These are phyloP conservation scores for Scylla paramamosain DNA, from an alignment of 1,140 invertebrate genomes.

Conservation along the genomic window DNA sequence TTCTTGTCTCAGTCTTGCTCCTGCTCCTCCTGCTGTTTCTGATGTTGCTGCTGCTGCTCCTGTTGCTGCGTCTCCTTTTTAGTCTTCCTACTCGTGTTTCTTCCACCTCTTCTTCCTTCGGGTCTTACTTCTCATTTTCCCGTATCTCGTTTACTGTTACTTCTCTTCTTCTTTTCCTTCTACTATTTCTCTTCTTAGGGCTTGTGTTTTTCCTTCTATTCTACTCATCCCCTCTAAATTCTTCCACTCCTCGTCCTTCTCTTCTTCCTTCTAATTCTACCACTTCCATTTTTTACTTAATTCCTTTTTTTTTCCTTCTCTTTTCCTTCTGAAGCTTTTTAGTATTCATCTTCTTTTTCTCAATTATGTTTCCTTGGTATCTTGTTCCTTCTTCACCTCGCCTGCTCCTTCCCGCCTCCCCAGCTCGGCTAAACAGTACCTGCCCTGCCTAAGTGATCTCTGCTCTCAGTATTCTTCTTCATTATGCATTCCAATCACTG, in stretches of 20 bases:
- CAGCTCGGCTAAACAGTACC: too few species aligned
- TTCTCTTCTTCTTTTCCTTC: too few species aligned
- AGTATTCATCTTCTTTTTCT: too few species aligned
- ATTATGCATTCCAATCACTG: background rate
- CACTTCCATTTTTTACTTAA: too few species aligned
- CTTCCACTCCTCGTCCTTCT: background rate
- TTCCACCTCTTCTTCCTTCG: background rate
- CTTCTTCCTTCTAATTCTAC: background rate
- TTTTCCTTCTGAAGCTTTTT: background rate
- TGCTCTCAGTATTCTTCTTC: background rate
- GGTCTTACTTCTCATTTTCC: background rate
- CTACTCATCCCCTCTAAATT: background rate
- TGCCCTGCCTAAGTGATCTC: too few species aligned
- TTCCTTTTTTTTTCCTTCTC: background rate
- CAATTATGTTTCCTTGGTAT: background rate
- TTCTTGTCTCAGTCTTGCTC: background rate
- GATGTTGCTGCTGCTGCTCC: background rate
- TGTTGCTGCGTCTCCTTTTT: background rate
- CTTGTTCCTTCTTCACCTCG: background rate
- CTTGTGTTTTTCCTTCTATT: background rate
- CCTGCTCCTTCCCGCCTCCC: too few species aligned
- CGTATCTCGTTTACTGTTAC: too few species aligned
- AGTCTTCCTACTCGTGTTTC: background rate
- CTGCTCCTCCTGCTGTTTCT: background rate
- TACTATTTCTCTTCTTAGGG: too few species aligned